Conservation (phyloP, 1,140 invertebrate genomes). For the Dendrolimus punctatus region DNA sequence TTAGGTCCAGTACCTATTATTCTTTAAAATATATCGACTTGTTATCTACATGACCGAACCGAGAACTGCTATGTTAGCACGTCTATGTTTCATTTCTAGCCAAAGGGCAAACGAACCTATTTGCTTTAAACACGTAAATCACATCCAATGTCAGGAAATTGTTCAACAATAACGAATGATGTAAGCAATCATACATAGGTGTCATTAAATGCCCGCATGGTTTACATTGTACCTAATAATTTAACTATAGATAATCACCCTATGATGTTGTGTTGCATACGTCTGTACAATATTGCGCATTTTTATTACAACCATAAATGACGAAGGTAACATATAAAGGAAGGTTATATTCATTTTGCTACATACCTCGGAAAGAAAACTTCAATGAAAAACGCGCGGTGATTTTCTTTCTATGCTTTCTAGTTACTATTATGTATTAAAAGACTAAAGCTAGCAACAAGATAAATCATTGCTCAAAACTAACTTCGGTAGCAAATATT, state of each 20-base stretch:
- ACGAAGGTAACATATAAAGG: slow-evolving; percentile 5
- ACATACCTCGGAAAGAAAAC: not conserved
- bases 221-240: slow-evolving; percentile 21
- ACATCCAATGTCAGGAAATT: slow-evolving; percentile 11
- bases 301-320: slow-evolving; percentile 6
- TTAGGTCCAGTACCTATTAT: too few relatives aligned
- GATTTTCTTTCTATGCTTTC: not conserved
- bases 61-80: too few relatives aligned
- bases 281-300: slow-evolving; percentile 11
- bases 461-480: too few relatives aligned
- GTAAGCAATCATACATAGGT: slow-evolving; percentile 22
- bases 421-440: too few relatives aligned
- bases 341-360: too few relatives aligned
- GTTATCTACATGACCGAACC: too few relatives aligned
- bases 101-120: slow-evolving; percentile 4
- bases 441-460: too few relatives aligned
- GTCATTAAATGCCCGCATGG: slow-evolving; percentile 34
- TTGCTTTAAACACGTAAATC: slow-evolving; percentile 11
- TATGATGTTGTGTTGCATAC: slow-evolving; percentile 8
- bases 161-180: slow-evolving; percentile 14
- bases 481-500: too few relatives aligned
- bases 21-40: too few relatives aligned
- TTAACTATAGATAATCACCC: slow-evolving; percentile 21
- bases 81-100: not conserved
- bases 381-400: not conserved